Evolutionary conservation across 2,113 vertebrate genomes (phyloP).

Genomic region (Toxotes chatareus): DNA sequence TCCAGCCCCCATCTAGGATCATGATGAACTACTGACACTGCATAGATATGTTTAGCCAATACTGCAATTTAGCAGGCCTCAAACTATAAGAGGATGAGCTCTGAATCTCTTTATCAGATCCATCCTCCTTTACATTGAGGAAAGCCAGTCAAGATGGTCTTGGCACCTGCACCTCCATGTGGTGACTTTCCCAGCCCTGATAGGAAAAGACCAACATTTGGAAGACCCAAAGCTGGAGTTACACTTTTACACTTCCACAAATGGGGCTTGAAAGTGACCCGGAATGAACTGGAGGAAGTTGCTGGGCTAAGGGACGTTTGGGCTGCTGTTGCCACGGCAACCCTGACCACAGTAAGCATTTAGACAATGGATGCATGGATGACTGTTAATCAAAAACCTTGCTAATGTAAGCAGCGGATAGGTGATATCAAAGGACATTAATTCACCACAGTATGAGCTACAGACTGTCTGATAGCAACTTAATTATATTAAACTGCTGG

Average conservation of each 20-base stretch:
- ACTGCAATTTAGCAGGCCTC: background rate
- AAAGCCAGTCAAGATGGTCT: background rate
- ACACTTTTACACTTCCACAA: background rate
- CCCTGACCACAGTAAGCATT: slow-evolving; percentile 20
- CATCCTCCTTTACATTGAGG: background rate
- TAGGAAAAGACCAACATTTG: background rate
- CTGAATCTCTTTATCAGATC: background rate
- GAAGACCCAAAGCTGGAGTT: background rate
- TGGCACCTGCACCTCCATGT: background rate
- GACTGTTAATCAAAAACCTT: background rate
- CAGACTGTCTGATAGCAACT: background rate
- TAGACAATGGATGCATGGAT: background rate
- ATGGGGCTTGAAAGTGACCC: background rate
- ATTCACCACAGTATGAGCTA: background rate
- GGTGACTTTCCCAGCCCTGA: background rate
- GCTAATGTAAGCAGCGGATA: background rate
- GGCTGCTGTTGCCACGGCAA: slow-evolving; percentile 54
- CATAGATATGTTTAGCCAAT: background rate
- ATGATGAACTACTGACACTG: background rate
- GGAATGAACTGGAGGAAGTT: slow-evolving; percentile 45
- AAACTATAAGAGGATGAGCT: background rate
- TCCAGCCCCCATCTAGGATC: too few species aligned
- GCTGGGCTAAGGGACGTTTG: background rate
- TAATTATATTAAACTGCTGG: background rate
- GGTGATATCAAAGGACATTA: background rate